Conservation (phyloP, 1,140 invertebrate species). For the Druon quercuslanigerum region DNA sequence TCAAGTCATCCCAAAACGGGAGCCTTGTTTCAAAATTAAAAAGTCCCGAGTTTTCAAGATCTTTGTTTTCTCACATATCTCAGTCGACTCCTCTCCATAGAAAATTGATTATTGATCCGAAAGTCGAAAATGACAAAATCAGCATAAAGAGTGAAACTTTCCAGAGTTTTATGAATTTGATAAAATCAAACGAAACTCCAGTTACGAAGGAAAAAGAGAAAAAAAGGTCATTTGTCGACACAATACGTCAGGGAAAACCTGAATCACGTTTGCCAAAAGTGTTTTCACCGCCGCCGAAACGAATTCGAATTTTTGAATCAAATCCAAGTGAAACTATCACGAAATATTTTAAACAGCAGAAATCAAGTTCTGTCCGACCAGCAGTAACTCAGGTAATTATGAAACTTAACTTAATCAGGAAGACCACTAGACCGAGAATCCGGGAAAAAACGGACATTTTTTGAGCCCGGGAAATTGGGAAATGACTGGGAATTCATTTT, state of each 20-base stretch:
- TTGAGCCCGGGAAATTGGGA: too few species aligned
- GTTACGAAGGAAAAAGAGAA: neutral
- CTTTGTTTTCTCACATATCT: neutral
- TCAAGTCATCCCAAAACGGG: neutral
- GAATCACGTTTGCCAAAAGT: neutral
- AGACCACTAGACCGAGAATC: too few species aligned
- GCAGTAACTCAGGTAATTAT: neutral
- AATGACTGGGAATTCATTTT: too few species aligned
- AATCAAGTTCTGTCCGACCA: neutral
- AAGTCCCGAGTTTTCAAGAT: neutral
- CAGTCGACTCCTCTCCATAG: neutral
- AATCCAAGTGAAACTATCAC: neutral
- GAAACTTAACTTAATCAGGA: too few species aligned
- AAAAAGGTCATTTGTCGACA: neutral
- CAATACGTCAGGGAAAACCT: neutral
- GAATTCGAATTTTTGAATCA: neutral
- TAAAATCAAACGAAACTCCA: neutral
- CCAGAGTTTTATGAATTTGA: neutral
- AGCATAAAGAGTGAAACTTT: neutral
- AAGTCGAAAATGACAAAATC: neutral
- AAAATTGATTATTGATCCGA: slow-evolving; percentile 13
- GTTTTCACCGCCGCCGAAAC: neutral
- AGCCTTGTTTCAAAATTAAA: neutral
- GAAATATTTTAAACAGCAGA: neutral
- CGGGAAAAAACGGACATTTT: too few species aligned